These are phyloP conservation scores for Philopotamus ludificatus DNA, from an alignment of 1,140 invertebrate genomes.

Conservation along the genomic window DNA sequence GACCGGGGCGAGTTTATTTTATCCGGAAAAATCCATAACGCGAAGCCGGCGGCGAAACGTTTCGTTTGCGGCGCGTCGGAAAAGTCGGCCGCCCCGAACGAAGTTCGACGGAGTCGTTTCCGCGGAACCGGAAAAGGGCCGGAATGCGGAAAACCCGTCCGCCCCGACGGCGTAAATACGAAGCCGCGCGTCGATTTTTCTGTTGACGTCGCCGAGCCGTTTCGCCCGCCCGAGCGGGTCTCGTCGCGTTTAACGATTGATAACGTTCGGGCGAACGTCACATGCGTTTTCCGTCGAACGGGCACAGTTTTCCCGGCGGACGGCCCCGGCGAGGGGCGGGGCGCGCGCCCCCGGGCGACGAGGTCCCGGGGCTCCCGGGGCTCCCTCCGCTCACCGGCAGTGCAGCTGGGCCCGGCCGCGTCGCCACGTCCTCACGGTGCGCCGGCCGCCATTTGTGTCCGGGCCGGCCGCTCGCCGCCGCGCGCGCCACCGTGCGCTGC, in stretches of 20 bases:
- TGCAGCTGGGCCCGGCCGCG: neutral
- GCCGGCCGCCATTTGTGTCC: conserved; percentile 18
- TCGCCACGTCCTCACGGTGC: conserved; percentile 2
- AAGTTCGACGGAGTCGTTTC: conserved; percentile 1
- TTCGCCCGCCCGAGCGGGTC: too few species aligned
- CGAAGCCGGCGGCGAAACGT: neutral
- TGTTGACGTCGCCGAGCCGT: too few species aligned
- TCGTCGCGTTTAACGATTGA: too few species aligned
- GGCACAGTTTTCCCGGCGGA: too few species aligned
- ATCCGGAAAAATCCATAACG: conserved; percentile 1
- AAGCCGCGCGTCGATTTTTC: neutral
- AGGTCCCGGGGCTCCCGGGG: too few species aligned
- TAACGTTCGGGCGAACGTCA: too few species aligned
- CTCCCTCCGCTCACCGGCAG: neutral
- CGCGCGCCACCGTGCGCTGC: conserved; percentile 4
- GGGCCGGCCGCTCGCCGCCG: conserved; percentile 1
- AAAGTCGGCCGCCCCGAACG: neutral
- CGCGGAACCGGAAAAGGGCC: neutral
- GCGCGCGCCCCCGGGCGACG: neutral
- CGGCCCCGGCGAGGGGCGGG: too few species aligned
- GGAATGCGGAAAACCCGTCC: too few species aligned
- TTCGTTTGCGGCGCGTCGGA: neutral
- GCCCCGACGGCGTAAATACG: neutral
- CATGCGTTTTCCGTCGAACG: too few species aligned
- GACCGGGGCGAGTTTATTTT: neutral